Evolutionary conservation across 2,888 invertebrate genomes (phyloP), one percentile per base, ranked within the genome.

Genomic region (Tetranychus truncatus): DNA sequence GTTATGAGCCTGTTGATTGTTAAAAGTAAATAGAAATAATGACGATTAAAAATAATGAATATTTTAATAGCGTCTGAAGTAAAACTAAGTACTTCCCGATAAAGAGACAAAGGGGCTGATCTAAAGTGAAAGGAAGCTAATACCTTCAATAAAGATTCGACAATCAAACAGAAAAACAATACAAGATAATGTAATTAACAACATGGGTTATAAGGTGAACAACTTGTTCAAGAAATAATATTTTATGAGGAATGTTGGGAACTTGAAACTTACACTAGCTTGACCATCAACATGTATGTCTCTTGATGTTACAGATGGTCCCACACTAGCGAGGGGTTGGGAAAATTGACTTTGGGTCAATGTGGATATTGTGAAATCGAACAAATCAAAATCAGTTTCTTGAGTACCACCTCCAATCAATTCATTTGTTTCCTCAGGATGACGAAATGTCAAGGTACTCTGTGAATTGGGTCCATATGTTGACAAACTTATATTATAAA

Each of bases 371-470:
- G 95, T 95, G 81, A 95, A 95, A 84, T 95, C 95, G 46, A 91
- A 93, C 83, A 93, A 95, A 84, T 95, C 95, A 84, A 92, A 96
- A 83, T 95, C 94, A 67, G 95, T 94, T 77, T 95, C 95, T 84
- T 96, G 96, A 74, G 96, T 96, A 24, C 24, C 95, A 78, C 94
- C 95, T 78, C 94, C 94, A 82, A 95, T 89, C 81, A 94, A 87
- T 85, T 94, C 93, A 78, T 89, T 88, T n/a, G 76, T 76, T 83
- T 92, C 94, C 84, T 95, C 95, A 75, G 93, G 91, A 83, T 95
- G 95, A 84, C 95, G 86, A 87, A 95, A 95, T 82, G 95, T 95
- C 84, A 95, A 88, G 80, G 93, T 91, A 85, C 94, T 93, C 79
- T 69, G 69, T 20, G 95, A 94, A 84, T 91, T 93, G 77, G 93